Conservation (phyloP, 1,140 invertebrate species). For the Drosophila burlai region DNA sequence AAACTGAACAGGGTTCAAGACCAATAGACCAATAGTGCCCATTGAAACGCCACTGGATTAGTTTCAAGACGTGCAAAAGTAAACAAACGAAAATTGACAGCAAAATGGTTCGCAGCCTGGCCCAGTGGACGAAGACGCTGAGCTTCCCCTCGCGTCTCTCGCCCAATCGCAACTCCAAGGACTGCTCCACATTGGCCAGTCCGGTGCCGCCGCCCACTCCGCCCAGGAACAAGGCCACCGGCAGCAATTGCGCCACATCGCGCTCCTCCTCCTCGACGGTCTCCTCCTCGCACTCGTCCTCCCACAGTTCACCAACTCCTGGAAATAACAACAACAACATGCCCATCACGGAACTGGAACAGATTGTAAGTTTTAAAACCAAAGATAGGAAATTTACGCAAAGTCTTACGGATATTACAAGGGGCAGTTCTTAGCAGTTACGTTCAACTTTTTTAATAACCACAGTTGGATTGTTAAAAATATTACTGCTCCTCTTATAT, state of each 20-base stretch:
- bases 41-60: conserved; percentile 73
- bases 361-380: conserved; percentile 86
- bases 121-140: conserved; percentile 94
- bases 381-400: too few relatives aligned
- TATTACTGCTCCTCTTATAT: background rate
- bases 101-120: conserved; percentile 92
- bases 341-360: conserved; percentile 88
- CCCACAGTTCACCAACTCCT: conserved; percentile 70
- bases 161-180: conserved; percentile 90
- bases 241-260: conserved; percentile 76
- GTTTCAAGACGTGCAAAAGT: conserved; percentile 53
- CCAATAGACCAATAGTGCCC: conserved; percentile 13
- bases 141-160: conserved; percentile 93
- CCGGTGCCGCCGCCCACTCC: conserved; percentile 86
- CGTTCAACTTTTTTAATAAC: background rate
- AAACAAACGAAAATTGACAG: conserved; percentile 16
- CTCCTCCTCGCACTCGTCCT: conserved; percentile 80
- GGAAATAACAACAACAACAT: conserved; percentile 85
- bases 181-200: conserved; percentile 87
- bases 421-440: background rate
- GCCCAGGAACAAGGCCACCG: conserved; percentile 85
- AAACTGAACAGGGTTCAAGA: conserved; percentile 12
- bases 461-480: background rate
- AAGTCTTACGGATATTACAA: background rate
- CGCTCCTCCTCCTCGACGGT: conserved; percentile 86